A percentile compares a stretch with the other conserved stretches of the same genome.
Evolutionary conservation across 2,113 vertebrate species (phyloP).

Genomic region (Clarias macrocephalus): DNA sequence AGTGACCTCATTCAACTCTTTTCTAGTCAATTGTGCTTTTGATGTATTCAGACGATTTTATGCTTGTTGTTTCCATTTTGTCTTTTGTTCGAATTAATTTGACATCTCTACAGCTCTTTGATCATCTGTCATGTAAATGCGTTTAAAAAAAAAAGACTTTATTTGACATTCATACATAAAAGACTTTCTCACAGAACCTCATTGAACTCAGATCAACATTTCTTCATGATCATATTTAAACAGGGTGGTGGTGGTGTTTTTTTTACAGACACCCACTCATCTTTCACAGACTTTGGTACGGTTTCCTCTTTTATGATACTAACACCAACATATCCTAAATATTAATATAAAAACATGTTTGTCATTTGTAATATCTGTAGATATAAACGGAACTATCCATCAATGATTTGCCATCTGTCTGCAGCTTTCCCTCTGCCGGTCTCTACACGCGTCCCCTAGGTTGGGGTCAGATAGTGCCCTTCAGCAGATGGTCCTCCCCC

Average conservation of each 20-base stretch:
- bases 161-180: neutral
- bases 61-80: slow-evolving; percentile 4
- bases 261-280: neutral
- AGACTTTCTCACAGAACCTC: neutral
- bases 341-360: neutral
- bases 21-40: slow-evolving; percentile 10
- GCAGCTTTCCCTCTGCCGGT: slow-evolving; percentile 40
- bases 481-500: slow-evolving; percentile 61
- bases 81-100: slow-evolving; percentile 17
- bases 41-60: slow-evolving; percentile 24
- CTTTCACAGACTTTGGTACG: neutral
- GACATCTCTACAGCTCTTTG: neutral
- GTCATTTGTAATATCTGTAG: neutral
- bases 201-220: neutral
- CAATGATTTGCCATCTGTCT: neutral
- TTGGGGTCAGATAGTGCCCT: slow-evolving; percentile 60
- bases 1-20: slow-evolving; percentile 23
- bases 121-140: slow-evolving; percentile 1
- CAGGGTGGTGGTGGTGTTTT: neutral
- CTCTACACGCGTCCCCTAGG: slow-evolving; percentile 52
- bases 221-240: too few relatives aligned
- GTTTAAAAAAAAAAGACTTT: neutral
- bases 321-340: neutral
- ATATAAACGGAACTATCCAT: neutral
- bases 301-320: neutral